Percentiles rank a stretch among this genome's conserved stretches.
Conservation (phyloP, 2,113 vertebrate species). For the Sterna hirundo region DNA sequence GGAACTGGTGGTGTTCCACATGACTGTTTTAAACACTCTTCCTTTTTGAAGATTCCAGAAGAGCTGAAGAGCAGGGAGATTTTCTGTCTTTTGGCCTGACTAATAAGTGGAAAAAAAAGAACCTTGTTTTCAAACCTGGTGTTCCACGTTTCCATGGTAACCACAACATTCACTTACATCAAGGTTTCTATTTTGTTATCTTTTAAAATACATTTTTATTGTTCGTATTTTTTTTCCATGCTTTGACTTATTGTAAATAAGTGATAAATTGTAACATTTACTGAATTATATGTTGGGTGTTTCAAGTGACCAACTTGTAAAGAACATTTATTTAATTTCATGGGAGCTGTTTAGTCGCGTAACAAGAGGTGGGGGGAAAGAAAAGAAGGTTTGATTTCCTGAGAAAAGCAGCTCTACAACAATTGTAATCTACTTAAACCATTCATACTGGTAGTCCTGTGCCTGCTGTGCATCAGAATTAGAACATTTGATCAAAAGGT, state of each 20-base stretch:
- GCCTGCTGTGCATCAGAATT: not conserved
- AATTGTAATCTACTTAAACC: not conserved
- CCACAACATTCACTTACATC: not conserved
- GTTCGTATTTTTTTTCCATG: not conserved
- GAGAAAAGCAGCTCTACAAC: not conserved
- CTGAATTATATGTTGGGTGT: not conserved
- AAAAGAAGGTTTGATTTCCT: not conserved
- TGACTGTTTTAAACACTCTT: not conserved
- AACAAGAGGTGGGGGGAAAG: rapidly evolving
- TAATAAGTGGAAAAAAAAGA: not conserved
- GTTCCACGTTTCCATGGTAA: constrained; percentile 26
- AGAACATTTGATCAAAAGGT: not conserved
- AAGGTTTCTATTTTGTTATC: not conserved
- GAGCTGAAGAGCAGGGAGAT: not conserved
- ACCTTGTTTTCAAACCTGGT: not conserved
- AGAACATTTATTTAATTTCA: not conserved
- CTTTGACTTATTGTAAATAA: not conserved
- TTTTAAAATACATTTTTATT: not conserved
- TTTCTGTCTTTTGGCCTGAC: not conserved
- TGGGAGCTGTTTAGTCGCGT: not conserved
- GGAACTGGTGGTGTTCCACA: not conserved
- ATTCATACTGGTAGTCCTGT: not conserved
- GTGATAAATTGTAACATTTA: not conserved
- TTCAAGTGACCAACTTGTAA: not conserved
- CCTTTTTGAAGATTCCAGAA: not conserved